phyloP scores from a whole-genome alignment of 2,888 invertebrate species.

The Protonemura montana region DNA sequence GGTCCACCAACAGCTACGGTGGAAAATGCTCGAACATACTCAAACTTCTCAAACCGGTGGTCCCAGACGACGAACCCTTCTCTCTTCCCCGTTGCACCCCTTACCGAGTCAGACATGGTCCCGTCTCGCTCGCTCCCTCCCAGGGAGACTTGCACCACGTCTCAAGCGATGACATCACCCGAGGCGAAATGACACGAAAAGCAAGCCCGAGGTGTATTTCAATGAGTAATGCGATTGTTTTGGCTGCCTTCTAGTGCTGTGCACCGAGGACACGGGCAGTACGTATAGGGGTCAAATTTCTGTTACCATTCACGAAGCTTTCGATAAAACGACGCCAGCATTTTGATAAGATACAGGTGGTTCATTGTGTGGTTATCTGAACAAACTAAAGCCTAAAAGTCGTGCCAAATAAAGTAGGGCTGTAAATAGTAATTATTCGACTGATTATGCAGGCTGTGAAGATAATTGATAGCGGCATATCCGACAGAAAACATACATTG shows the following conservation, averaged over 20 bases:
- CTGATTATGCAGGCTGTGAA: neutral
- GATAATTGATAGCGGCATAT: neutral
- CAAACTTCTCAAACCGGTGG: neutral
- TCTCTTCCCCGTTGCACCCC: neutral
- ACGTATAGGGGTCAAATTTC: neutral
- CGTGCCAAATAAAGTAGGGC: neutral
- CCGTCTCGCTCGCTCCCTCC: neutral
- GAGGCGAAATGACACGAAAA: too few species aligned
- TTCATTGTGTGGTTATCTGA: neutral
- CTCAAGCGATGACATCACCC: neutral
- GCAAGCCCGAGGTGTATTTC: too few species aligned
- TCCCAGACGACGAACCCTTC: neutral
- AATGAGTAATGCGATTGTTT: too few species aligned
- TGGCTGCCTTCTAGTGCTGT: too few species aligned
- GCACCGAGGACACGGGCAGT: too few species aligned
- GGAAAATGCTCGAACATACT: neutral
- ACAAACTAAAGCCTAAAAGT: neutral
- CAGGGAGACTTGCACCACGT: neutral
- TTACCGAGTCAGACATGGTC: neutral
- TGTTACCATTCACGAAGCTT: neutral
- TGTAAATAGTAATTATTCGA: neutral
- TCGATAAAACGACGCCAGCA: neutral
- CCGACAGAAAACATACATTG: neutral
- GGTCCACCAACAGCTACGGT: neutral
- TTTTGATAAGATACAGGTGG: conserved; percentile 12